Evolutionary conservation across 2,113 vertebrate genomes (phyloP), one percentile per base, ranked within the genome.

Genomic region (Delphinapterus leucas): DNA sequence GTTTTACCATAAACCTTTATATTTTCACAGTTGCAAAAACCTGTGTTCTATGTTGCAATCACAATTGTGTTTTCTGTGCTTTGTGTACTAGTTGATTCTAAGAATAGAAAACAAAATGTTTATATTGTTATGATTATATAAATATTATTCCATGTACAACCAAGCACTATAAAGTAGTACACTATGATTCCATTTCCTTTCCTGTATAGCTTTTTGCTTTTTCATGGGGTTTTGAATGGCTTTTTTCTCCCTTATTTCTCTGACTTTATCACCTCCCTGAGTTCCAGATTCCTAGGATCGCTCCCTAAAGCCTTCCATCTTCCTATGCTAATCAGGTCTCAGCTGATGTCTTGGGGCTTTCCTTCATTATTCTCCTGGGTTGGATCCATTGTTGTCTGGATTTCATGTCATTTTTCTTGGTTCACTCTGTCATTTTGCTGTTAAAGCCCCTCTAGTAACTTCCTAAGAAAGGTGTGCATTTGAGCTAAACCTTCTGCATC

Each of bases 51-150:
- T 82, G 49, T 85, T 94, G 1, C 81, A 89, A 81, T 18, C 31
- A 47, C 73, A 68, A 80, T 53, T 91, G 63, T 6, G 13, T 90
- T 90, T 86, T 71, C 26, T 95, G 10, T 79, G 55, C 55, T 91
- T 93, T 93, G 28, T 87, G 20, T 77, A 65, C 77, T 96, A 25
- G 26, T 73, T 85, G 70, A 85, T 88, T 96, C 65, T 92, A 68
- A 95, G 79, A 86, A 55, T 90, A 65, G 63, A 88, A 95, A 91
- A 67, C 93, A 58, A 71, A 91, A 49, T 67, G 12, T 44, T 65
- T 61, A 55, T 58, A 80, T 65, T 47, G 36, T 96, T 90, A 65
- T 41, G 36, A 71, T 95, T 44, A 71, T 58, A 31, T 96, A 79
- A 93, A 49, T 87, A 44, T 53, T 82, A 76, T 63, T 71, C 76